These are phyloP conservation scores for Neomonachus schauinslandi DNA, from an alignment of 2,113 vertebrate genomes.

Conservation along the genomic window DNA sequence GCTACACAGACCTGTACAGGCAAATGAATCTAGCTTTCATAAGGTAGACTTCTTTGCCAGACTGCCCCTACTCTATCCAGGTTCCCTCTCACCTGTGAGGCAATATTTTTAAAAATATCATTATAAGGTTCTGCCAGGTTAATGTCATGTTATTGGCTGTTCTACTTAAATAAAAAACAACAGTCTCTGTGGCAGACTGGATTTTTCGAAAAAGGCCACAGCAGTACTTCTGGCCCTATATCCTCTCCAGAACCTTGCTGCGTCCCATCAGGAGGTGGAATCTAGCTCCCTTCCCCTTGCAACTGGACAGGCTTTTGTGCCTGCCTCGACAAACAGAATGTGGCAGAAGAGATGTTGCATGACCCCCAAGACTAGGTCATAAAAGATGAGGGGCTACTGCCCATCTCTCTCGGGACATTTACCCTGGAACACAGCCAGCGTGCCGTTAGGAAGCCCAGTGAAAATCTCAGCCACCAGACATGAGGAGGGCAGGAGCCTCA, in stretches of 20 bases:
- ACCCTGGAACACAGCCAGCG: not conserved
- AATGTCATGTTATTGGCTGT: not conserved
- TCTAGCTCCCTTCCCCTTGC: not conserved
- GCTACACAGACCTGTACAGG: not conserved
- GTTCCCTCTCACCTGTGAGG: not conserved
- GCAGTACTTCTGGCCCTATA: not conserved
- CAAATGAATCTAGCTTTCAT: not conserved
- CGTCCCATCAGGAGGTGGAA: accelerated
- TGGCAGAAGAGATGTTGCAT: not conserved
- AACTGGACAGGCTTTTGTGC: not conserved
- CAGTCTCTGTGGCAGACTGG: not conserved
- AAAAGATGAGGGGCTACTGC: not conserved
- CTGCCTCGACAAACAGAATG: not conserved
- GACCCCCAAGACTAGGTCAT: not conserved
- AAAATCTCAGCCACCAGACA: not conserved
- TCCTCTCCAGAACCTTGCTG: not conserved
- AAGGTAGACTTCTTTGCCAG: not conserved
- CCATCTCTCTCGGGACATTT: not conserved
- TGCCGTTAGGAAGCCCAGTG: not conserved
- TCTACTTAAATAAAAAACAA: not conserved
- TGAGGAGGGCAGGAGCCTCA: not conserved
- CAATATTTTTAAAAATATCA: not conserved
- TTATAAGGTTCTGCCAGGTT: not conserved
- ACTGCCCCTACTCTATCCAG: not conserved
- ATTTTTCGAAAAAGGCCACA: not conserved